phyloP scores from a whole-genome alignment of 2,113 vertebrate genomes.

The mouse (Mus musculus) region GRCm39 chr11:5148001-5148500 shows the following conservation, averaged over 20 bases:
- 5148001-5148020: too few species aligned
- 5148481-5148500: not conserved
- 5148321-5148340: conserved; percentile 95
- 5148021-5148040: too few species aligned
- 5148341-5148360: conserved; percentile 93
- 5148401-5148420: not conserved
- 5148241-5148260: not conserved
- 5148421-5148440: not conserved
- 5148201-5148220: not conserved
- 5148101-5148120: conserved; percentile 11
- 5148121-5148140: not conserved
- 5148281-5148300: not conserved
- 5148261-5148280: not conserved
- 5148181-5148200: not conserved
- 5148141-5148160: conserved; percentile 22
- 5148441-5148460: not conserved
- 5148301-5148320: conserved; percentile 94
- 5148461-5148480: not conserved
- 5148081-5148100: not conserved
- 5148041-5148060: not conserved
- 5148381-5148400: conserved; percentile 96
- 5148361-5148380: conserved; percentile 94
- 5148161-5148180: conserved; percentile 12
- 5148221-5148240: not conserved
- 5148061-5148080: not conserved